Evolutionary conservation across 2,797 vertebrate species (phyloP).

Genomic region (Avahi laniger): DNA sequence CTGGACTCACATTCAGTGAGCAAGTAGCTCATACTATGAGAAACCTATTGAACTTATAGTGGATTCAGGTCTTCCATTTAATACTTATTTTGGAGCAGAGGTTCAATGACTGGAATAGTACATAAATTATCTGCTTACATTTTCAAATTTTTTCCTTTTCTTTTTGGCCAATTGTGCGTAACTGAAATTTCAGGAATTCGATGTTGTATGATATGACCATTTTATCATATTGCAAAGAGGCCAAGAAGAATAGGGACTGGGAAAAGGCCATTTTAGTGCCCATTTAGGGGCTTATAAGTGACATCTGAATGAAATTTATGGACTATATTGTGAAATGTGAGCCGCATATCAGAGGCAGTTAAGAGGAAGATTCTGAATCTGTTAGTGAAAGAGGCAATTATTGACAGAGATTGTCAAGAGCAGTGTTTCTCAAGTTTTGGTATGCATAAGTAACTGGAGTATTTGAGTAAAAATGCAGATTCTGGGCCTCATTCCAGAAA

Average conservation of each 20-base stretch:
- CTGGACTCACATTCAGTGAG: not conserved
- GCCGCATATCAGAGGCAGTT: not conserved
- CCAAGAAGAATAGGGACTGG: not conserved
- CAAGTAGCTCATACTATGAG: not conserved
- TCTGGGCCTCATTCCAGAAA: not conserved
- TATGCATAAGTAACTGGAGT: not conserved
- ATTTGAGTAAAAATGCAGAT: not conserved
- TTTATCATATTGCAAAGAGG: not conserved
- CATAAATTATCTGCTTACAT: not conserved
- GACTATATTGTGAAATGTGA: not conserved
- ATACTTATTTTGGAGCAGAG: not conserved
- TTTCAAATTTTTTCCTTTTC: not conserved
- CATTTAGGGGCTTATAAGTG: not conserved
- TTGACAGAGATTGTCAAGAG: not conserved
- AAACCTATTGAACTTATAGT: not conserved
- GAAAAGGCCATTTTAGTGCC: not conserved
- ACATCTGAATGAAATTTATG: not conserved
- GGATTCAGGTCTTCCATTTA: not conserved
- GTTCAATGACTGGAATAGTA: not conserved
- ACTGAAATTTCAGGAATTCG: not conserved
- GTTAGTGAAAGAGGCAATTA: not conserved
- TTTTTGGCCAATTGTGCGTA: not conserved
- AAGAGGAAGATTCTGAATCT: not conserved
- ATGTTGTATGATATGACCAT: not conserved
- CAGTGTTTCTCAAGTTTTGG: not conserved